A percentile compares a stretch with the other conserved stretches of the same genome.
Evolutionary conservation across 2,888 invertebrate genomes (phyloP).

Genomic region (Agrenia bidenticulata): DNA sequence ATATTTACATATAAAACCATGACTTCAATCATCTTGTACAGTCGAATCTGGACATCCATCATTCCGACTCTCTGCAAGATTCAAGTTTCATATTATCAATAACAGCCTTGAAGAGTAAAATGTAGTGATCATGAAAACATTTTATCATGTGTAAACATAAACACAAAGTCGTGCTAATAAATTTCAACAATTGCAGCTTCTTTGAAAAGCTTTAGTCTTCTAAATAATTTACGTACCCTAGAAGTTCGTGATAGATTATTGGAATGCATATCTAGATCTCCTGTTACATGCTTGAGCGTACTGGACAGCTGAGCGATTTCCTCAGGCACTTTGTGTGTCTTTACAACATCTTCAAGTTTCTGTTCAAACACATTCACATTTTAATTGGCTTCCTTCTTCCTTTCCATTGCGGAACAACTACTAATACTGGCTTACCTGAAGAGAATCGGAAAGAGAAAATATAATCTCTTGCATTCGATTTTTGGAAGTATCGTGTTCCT

Average conservation of each 20-base stretch:
- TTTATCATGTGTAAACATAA: too few species aligned
- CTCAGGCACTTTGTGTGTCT: constrained; percentile 28
- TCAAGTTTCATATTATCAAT: not conserved
- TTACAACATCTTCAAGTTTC: constrained; percentile 36
- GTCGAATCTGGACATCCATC: constrained; percentile 49
- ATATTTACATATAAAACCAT: constrained; percentile 52
- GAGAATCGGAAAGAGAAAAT: constrained; percentile 32
- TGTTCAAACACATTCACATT: constrained; percentile 21
- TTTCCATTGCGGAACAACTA: not conserved
- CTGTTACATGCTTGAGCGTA: constrained; percentile 37
- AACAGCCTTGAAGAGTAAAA: too few species aligned
- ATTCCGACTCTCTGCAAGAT: constrained; percentile 47
- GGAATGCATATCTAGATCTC: constrained; percentile 42
- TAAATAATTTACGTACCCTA: constrained; percentile 31
- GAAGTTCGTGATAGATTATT: constrained; percentile 40
- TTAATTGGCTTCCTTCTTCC: not conserved
- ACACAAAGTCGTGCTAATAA: not conserved
- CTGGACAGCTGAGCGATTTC: constrained; percentile 30
- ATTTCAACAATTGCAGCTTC: not conserved
- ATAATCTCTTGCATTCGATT: constrained; percentile 42
- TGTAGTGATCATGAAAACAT: too few species aligned
- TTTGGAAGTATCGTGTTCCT: constrained; percentile 42
- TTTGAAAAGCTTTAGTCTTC: not conserved
- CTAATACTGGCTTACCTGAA: constrained; percentile 33
- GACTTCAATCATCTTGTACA: constrained; percentile 52